Conservation (phyloP, 2,888 invertebrate species). For the Drosophila imparisetae region DNA sequence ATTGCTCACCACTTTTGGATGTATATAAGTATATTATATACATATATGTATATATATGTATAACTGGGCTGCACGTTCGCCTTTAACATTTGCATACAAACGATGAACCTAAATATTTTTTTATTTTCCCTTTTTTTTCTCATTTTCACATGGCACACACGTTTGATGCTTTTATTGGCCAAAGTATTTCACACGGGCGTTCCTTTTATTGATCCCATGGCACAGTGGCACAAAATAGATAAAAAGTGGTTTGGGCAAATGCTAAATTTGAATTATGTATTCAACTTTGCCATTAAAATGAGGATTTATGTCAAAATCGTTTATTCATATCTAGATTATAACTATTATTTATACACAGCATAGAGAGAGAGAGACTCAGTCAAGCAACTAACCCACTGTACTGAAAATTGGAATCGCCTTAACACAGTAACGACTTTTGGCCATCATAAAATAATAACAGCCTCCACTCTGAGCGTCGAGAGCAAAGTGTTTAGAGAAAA, state of each 20-base stretch:
- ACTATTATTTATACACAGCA: not conserved
- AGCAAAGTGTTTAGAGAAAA: constrained; percentile 35
- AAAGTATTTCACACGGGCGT: constrained; percentile 53
- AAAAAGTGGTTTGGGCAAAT: constrained; percentile 25
- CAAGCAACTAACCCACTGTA: constrained; percentile 33
- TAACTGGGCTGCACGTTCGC: constrained; percentile 10
- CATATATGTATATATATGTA: too few relatives aligned
- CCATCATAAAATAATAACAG: constrained; percentile 39
- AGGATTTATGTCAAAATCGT: not conserved
- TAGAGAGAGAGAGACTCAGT: not conserved
- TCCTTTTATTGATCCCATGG: constrained; percentile 66
- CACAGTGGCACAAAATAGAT: constrained; percentile 41
- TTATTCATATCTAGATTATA: not conserved
- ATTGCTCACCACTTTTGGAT: constrained; percentile 32
- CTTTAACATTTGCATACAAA: constrained; percentile 52
- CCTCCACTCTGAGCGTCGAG: not conserved
- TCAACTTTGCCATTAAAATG: not conserved
- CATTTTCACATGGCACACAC: constrained; percentile 35
- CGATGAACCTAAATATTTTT: constrained; percentile 49
- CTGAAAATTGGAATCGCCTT: constrained; percentile 19
- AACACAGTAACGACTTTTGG: constrained; percentile 27
- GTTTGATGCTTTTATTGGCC: constrained; percentile 56
- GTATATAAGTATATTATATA: not conserved
- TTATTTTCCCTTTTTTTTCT: constrained; percentile 3
- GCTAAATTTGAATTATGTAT: not conserved